Evolutionary conservation across 1,140 invertebrate species (phyloP), one percentile per base, ranked within the genome.

Genomic region (Apis laboriosa): DNA sequence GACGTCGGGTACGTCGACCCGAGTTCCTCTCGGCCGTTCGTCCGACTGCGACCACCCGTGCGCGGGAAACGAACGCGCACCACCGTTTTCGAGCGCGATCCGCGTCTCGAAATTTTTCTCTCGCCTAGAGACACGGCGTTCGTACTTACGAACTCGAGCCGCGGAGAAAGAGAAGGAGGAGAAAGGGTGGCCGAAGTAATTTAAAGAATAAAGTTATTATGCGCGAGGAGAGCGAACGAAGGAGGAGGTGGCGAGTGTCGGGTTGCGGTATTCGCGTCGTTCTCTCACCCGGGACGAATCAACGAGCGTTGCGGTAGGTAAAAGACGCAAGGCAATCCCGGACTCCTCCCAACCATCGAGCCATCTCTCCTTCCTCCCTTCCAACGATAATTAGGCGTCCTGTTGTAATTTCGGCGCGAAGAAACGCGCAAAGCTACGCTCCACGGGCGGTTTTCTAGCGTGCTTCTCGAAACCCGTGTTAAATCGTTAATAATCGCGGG

Each of bases 281-380:
- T 66, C 55, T 58, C 53, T 58, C 53, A 70, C 24, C 76, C 86
- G 86, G 49, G 28, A 73, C 86, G 86, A 88, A 88, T 88, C 77
- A 43, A 76, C 43, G 51, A 73, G 34, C 83, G 75, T 87, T 63
- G 86, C 83, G 82, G 86, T 87, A 88, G 86, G 86, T 88, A 88
- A 87, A 61, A 87, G 66, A 60, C n/a, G 24, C 76, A 53, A 71
- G 63, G 63, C 68, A 71, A 55, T 55, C 21, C 63, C 72, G 72
- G 64, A 43, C 64, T 66, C 71, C 85, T 74, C 74, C 73, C 73
- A 84, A 43, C 64, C 19, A 4, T 61, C 24, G 63, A 43, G 34
- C 34, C 34, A 43, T 3, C 24, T 67, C 56, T 15, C 63, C 43
- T 58, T 51, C 34, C 73, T 78, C 68, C 77, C 66, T 60, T 5